Conservation (phyloP, 2,888 invertebrate genomes). For the Macaria notata region DNA sequence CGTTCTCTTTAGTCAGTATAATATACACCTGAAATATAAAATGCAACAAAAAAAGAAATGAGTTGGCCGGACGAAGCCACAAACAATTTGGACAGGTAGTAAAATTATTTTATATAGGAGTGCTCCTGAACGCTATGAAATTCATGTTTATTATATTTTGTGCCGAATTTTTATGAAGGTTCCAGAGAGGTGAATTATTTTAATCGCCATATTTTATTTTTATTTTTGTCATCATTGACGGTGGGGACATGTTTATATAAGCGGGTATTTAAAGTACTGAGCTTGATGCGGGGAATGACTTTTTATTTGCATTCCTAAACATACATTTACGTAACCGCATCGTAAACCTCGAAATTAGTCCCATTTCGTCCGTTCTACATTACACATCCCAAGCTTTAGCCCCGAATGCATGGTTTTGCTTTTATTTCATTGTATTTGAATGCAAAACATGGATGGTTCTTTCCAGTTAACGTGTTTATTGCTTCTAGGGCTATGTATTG, state of each 20-base stretch:
- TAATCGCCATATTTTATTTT: constrained; percentile 6
- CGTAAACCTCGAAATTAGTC: too few relatives aligned
- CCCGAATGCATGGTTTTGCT: too few relatives aligned
- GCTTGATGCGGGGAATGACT: background rate
- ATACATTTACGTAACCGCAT: too few relatives aligned
- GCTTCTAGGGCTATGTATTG: too few relatives aligned
- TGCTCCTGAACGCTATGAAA: constrained; percentile 13
- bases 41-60: constrained; percentile 1
- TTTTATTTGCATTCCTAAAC: too few relatives aligned
- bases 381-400: too few relatives aligned
- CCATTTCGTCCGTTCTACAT: too few relatives aligned
- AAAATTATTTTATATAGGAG: constrained; percentile 18
- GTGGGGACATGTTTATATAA: background rate
- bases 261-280: background rate
- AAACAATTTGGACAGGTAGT: constrained; percentile 20
- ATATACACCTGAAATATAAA: too few relatives aligned
- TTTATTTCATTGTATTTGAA: too few relatives aligned
- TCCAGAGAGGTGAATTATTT: constrained; percentile 13
- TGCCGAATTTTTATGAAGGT: constrained; percentile 18
- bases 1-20: too few relatives aligned
- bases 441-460: too few relatives aligned
- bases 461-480: too few relatives aligned
- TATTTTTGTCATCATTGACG: background rate
- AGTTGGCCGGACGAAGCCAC: constrained; percentile 19
- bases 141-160: constrained; percentile 18